These are phyloP conservation scores for Caenorhabditis drosophilae DNA, from an alignment of 2,888 invertebrate species.

Conservation along the genomic window DNA sequence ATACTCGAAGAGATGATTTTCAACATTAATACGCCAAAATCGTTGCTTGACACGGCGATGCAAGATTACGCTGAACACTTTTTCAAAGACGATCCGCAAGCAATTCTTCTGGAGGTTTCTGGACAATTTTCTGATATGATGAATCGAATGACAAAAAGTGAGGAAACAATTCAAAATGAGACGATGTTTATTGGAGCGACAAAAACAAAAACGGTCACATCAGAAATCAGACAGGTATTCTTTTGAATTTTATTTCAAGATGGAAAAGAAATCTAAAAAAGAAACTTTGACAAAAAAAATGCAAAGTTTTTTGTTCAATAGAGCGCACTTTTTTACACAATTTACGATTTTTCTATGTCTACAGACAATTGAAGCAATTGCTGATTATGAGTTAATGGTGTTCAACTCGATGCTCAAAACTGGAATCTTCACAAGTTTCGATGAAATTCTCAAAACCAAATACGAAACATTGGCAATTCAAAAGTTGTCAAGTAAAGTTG, in stretches of 20 bases:
- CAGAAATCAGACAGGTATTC: not conserved
- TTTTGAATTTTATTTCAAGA: too few species aligned
- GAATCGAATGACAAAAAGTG: not conserved
- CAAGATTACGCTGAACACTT: slow-evolving; percentile 9
- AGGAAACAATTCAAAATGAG: slow-evolving; percentile 1
- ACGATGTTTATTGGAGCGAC: slow-evolving; percentile 1
- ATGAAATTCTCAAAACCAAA: not conserved
- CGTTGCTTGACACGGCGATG: slow-evolving; percentile 7
- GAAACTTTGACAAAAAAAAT: too few species aligned
- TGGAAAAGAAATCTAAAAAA: too few species aligned
- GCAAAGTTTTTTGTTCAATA: too few species aligned
- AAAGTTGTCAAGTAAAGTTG: not conserved
- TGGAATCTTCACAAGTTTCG: slow-evolving; percentile 8
- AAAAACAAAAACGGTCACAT: not conserved
- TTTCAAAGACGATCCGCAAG: slow-evolving; percentile 8
- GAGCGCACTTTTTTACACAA: not conserved
- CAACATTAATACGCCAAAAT: slow-evolving; percentile 7
- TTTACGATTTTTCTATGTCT: not conserved
- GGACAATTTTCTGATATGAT: not conserved
- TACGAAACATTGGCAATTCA: slow-evolving; percentile 4
- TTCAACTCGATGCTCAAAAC: slow-evolving; percentile 18
- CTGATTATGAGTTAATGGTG: slow-evolving; percentile 10
- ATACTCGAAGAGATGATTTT: slow-evolving; percentile 11
- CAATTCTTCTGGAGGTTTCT: not conserved
- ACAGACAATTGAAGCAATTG: slow-evolving; percentile 1